Conservation (phyloP, 2,888 invertebrate species). For the Phaonia tiefii region DNA sequence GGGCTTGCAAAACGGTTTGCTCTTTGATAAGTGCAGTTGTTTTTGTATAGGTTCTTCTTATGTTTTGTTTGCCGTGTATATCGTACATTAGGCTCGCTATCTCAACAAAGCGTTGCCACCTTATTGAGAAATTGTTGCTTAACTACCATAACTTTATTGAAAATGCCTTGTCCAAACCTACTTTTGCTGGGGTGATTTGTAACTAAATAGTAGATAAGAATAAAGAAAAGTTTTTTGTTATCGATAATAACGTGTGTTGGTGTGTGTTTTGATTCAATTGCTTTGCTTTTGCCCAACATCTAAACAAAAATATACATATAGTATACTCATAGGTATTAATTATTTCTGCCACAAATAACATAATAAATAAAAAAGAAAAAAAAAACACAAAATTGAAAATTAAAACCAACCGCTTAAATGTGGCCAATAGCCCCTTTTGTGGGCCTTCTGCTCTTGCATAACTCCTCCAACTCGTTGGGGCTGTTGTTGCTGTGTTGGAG, state of each 20-base stretch:
- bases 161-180: slow-evolving; percentile 64
- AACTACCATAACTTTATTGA: slow-evolving; percentile 59
- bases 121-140: slow-evolving; percentile 54
- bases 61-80: slow-evolving; percentile 43
- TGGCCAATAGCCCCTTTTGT: no score
- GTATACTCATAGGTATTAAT: background rate
- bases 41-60: slow-evolving; percentile 6
- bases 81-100: slow-evolving; percentile 24
- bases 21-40: slow-evolving; percentile 1
- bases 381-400: slow-evolving; percentile 56
- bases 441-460: slow-evolving; percentile 46
- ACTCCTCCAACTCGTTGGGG: background rate
- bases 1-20: background rate
- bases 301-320: slow-evolving; percentile 2
- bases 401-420: slow-evolving; percentile 78
- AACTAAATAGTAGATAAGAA: slow-evolving; percentile 53
- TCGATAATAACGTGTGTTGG: slow-evolving; percentile 20
- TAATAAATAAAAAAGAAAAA: slow-evolving; percentile 56
- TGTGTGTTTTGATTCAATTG: slow-evolving; percentile 25
- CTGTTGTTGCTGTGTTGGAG: background rate
- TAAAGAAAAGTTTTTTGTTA: slow-evolving; percentile 23
- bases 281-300: slow-evolving; percentile 29
- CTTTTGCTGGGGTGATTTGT: slow-evolving; percentile 58
- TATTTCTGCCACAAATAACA: slow-evolving; percentile 37
- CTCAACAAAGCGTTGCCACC: slow-evolving; percentile 36